Evolutionary conservation across 2,113 vertebrate genomes (phyloP), one percentile per base, ranked within the genome.

Genomic region (Cricetomys ansorgei): DNA sequence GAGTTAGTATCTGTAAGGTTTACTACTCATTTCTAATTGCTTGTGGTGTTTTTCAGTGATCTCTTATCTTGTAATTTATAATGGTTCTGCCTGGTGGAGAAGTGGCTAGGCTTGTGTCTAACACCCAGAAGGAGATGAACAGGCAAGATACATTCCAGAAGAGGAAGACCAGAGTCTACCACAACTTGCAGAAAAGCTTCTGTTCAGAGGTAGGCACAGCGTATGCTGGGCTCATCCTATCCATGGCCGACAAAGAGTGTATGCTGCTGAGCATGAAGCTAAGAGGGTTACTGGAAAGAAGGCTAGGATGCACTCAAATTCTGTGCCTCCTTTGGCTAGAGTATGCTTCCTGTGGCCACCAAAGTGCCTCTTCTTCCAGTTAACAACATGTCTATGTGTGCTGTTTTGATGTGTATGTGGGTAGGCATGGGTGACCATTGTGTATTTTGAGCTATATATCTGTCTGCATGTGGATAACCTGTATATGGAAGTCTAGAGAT

Each of bases 81-180:
- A 79, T 16, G 90, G 29, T 70, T 88, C 45, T 79, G 62, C n/a
- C 53, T 77, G 73, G 43, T 76, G 50, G 27, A 64, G 64, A 80
- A 93, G 48, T 62, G 11, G 2, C 31, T 55, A 57, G 83, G 92
- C 34, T 40, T 88, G 92, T 92, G 53, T 95, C 90, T 70, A 85
- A 25, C 12, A 69, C 17, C 45, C 48, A 19, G 6, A 7, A 34
- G 65, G 70, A 65, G 88, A 89, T 67, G 53, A 92, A n/a, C 29
- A 57, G 53, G 67, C 72, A 92, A 89, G 70, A 12, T 59, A n/a
- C 3, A 0, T 31, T 76, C 69, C 23, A 29, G 85, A 64, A 55
- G 23, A 77, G 67, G 59, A 43, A 34, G 57, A 57, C 31, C 37
- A 75, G 34, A 80, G 53, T 81, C 92, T 88, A 67, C 89, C 80